Percentiles rank a stretch among this genome's conserved stretches.
These are phyloP conservation scores for Arion vulgaris DNA, from an alignment of 1,140 invertebrate species.

Conservation along the genomic window DNA sequence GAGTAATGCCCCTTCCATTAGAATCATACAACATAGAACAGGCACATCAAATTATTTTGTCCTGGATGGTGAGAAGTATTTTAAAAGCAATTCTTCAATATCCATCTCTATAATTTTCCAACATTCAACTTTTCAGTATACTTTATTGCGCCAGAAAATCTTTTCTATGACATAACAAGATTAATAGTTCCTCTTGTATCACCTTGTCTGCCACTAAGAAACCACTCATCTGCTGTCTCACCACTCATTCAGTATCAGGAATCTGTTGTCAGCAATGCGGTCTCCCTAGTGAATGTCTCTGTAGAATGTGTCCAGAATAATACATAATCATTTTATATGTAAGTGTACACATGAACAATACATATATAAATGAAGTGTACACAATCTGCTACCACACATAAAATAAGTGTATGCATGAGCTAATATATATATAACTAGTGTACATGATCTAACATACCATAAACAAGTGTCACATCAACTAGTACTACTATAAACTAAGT, in stretches of 20 bases:
- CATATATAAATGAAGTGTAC: background rate
- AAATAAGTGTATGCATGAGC: too few species aligned
- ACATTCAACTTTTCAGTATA: too few species aligned
- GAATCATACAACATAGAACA: too few species aligned
- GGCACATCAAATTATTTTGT: too few species aligned
- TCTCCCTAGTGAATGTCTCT: constrained; percentile 96
- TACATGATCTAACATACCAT: background rate
- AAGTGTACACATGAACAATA: background rate
- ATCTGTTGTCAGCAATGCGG: constrained; percentile 94
- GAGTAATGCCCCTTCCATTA: too few species aligned
- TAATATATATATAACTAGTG: too few species aligned
- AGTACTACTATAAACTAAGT: constrained; percentile 6
- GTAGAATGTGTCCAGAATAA: constrained; percentile 40
- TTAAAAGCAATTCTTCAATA: too few species aligned
- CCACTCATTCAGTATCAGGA: constrained; percentile 84
- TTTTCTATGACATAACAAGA: constrained; percentile 76
- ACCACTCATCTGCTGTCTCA: constrained; percentile 95
- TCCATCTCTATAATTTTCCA: too few species aligned
- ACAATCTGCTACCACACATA: background rate
- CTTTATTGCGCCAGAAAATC: too few species aligned
- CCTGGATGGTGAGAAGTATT: too few species aligned
- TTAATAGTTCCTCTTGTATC: constrained; percentile 87
- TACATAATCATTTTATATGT: background rate
- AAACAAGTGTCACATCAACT: background rate
- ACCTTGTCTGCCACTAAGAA: constrained; percentile 92